These are phyloP conservation scores for Bradypodion ventrale DNA, from an alignment of 2,797 vertebrate species.

Conservation along the genomic window DNA sequence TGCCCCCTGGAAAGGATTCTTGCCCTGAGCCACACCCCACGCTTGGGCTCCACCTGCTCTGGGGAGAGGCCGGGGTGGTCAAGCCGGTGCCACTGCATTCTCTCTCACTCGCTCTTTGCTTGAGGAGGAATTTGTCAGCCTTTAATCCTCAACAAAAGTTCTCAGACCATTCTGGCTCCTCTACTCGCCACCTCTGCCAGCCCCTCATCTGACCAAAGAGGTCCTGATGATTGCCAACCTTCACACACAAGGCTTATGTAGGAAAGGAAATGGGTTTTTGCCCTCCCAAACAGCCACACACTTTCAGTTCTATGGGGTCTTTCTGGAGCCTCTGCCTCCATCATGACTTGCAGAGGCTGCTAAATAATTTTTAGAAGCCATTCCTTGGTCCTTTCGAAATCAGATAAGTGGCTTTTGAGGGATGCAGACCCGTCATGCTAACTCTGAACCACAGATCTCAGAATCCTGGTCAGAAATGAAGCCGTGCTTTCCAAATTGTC, in stretches of 20 bases:
- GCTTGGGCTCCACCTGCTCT: not conserved
- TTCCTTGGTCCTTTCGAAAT: no score
- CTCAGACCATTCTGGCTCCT: not conserved
- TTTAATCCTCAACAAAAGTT: not conserved
- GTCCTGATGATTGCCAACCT: not conserved
- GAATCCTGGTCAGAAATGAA: no score
- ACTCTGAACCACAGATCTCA: no score
- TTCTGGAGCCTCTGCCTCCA: no score
- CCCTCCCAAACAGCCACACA: not conserved
- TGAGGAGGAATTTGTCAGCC: not conserved
- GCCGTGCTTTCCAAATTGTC: no score
- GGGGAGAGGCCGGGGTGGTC: not conserved
- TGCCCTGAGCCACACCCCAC: constrained; percentile 2
- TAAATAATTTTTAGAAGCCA: not conserved
- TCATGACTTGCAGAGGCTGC: no score
- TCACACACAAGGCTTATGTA: not conserved
- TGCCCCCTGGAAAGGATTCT: constrained; percentile 26
- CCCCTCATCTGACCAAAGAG: no score
- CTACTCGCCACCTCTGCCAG: not conserved
- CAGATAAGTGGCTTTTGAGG: no score
- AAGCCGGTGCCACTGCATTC: constrained; percentile 24
- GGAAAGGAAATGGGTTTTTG: not conserved
- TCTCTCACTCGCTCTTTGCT: not conserved
- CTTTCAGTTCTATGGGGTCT: not conserved
- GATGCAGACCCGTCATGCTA: no score